phyloP scores from a whole-genome alignment of 2,888 invertebrate genomes.

The Stenchaetothrips biformis region DNA sequence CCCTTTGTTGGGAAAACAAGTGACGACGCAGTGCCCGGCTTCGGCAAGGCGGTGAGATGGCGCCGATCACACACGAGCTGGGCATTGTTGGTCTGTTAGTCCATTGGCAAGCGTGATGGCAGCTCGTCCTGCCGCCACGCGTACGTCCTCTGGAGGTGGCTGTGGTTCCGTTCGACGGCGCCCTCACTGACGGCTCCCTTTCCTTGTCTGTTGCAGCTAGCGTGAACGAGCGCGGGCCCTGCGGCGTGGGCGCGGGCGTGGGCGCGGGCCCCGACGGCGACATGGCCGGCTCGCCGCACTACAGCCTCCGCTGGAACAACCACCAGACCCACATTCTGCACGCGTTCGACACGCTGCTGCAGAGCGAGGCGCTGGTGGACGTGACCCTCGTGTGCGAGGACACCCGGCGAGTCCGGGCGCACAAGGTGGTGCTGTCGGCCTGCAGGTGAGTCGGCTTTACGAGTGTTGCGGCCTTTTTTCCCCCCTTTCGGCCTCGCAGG shows the following conservation, averaged over 20 bases:
- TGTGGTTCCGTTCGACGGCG: neutral
- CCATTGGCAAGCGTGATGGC: too few species aligned
- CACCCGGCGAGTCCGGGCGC: slow-evolving; percentile 70
- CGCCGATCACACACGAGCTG: too few species aligned
- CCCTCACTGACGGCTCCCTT: neutral
- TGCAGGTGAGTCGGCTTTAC: slow-evolving; percentile 49
- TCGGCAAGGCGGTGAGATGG: too few species aligned
- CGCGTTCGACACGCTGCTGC: slow-evolving; percentile 82
- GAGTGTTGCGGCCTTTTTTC: neutral
- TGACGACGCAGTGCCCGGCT: too few species aligned
- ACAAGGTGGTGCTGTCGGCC: slow-evolving; percentile 86
- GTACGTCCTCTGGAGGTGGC: neutral
- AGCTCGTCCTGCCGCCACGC: neutral
- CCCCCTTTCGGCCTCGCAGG: too few species aligned
- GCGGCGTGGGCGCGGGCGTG: slow-evolving; percentile 8
- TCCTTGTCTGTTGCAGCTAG: neutral
- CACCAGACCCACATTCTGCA: slow-evolving; percentile 83
- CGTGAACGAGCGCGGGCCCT: slow-evolving; percentile 10
- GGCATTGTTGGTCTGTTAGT: too few species aligned
- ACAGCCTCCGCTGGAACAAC: slow-evolving; percentile 90
- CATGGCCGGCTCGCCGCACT: slow-evolving; percentile 62
- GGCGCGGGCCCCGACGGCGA: slow-evolving; percentile 7
- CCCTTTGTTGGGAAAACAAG: too few species aligned
- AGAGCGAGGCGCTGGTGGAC: slow-evolving; percentile 81
- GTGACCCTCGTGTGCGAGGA: slow-evolving; percentile 87